These are phyloP conservation scores for Apotomis capreana DNA, from an alignment of 2,888 invertebrate genomes.

Conservation along the genomic window DNA sequence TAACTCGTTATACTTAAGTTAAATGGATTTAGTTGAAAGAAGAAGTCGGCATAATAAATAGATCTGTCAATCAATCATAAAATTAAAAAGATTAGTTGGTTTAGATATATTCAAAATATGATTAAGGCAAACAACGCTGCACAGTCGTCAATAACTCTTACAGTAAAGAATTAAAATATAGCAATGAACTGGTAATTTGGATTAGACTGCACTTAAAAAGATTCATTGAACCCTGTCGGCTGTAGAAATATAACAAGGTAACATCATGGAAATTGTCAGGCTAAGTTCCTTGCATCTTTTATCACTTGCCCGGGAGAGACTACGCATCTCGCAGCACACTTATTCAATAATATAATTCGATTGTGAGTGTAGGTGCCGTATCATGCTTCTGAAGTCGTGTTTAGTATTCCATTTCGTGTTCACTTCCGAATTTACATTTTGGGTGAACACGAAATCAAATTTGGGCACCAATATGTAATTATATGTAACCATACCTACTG, in stretches of 20 bases:
- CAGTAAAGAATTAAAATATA: background rate
- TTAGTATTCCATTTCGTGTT: constrained; percentile 69
- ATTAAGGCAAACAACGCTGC: too few species aligned
- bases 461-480: constrained; percentile 29
- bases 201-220: background rate
- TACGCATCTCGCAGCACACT: constrained; percentile 67
- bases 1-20: too few species aligned
- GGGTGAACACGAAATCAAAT: constrained; percentile 51
- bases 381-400: constrained; percentile 70
- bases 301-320: constrained; percentile 50
- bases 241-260: constrained; percentile 1
- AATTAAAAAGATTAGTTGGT: too few species aligned
- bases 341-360: constrained; percentile 77
- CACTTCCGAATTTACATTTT: constrained; percentile 48
- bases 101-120: too few species aligned
- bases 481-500: constrained; percentile 18
- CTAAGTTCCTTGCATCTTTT: constrained; percentile 38
- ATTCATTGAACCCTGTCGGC: background rate
- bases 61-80: too few species aligned
- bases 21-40: too few species aligned
- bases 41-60: too few species aligned
- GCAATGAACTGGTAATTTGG: background rate
- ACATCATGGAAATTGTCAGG: constrained; percentile 44
- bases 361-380: constrained; percentile 68
- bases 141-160: too few species aligned